Evolutionary conservation across 1,140 invertebrate genomes (phyloP), one percentile per base, ranked within the genome.

Genomic region (Penaeus indicus): DNA sequence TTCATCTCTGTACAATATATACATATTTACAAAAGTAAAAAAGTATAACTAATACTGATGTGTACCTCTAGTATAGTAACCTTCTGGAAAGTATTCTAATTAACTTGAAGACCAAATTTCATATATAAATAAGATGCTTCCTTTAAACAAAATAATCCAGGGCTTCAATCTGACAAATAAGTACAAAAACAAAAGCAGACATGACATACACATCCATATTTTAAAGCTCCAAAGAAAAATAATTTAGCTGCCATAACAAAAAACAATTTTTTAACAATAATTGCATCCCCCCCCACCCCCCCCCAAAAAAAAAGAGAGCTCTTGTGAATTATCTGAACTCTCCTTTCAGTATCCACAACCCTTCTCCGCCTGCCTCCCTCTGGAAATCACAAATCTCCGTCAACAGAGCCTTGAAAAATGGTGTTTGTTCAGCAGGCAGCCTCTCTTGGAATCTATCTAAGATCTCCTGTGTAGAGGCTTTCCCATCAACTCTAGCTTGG

Each of bases 321-420:
- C 27, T 27, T 38, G 16, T 61, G 61, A n/a, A 47, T 79, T 90
- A 92, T 83, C 92, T 91, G 91, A 94, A 95, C 88, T 95, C 94
- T 87, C 92, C 91, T 91, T 94, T 94, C 19, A 95, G 92, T 47
- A 91, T 92, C 95, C 95, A 95, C 60, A 94, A 91, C 5, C 94
- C 94, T 86, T 92, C 88, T 42, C 93, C 93, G 91, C 93, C 91
- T 22, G 90, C 88, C 67, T 92, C 92, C 90, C 93, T 92, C 38
- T 93, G 91, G 92, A 95, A 95, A 85, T 93, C 93, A 92, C 95
- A 95, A 11, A 95, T 93, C 91, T 94, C 93, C 5, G 92, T 92
- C 0, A 95, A 92, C 90, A 95, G 93, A 13, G 94, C 93, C 90
- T 95, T 95, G 91, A 95, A 95, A 61, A 95, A 92, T 18, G 94